phyloP scores from a whole-genome alignment of 2,113 vertebrate genomes.

The Coptodon bakossiorum region DNA sequence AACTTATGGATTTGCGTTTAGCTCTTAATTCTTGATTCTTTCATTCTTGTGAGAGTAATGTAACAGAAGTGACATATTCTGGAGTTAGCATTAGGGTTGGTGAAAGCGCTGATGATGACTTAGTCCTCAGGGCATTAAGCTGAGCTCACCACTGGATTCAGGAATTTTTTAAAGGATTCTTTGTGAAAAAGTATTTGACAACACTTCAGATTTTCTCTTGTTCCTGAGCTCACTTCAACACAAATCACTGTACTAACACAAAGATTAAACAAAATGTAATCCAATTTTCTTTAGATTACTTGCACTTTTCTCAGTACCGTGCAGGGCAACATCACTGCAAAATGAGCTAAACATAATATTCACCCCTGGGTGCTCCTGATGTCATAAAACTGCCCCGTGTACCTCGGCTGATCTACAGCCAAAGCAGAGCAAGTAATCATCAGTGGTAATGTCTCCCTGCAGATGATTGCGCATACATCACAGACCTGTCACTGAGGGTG shows the following conservation, averaged over 20 bases:
- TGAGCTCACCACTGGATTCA: neutral
- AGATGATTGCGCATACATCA: neutral
- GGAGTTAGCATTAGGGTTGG: neutral
- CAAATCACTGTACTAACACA: neutral
- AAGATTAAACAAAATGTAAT: neutral
- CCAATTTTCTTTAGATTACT: neutral
- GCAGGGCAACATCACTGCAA: neutral
- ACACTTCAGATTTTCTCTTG: neutral
- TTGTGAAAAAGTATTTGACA: neutral
- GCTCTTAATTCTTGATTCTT: neutral
- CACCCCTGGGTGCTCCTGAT: neutral
- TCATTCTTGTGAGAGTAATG: neutral
- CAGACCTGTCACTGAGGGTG: neutral
- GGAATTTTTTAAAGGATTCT: neutral
- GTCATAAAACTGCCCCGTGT: neutral
- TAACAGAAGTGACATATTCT: neutral
- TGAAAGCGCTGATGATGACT: neutral
- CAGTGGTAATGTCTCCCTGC: neutral
- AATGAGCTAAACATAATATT: neutral
- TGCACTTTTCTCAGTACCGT: neutral
- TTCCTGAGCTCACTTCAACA: neutral
- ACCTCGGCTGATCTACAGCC: neutral
- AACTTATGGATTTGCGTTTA: neutral
- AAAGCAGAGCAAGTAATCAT: neutral
- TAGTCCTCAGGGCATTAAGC: neutral